A percentile compares a stretch with the other conserved stretches of the same genome.
phyloP scores from a whole-genome alignment of 2,888 invertebrate genomes.

The Rutpela maculata region DNA sequence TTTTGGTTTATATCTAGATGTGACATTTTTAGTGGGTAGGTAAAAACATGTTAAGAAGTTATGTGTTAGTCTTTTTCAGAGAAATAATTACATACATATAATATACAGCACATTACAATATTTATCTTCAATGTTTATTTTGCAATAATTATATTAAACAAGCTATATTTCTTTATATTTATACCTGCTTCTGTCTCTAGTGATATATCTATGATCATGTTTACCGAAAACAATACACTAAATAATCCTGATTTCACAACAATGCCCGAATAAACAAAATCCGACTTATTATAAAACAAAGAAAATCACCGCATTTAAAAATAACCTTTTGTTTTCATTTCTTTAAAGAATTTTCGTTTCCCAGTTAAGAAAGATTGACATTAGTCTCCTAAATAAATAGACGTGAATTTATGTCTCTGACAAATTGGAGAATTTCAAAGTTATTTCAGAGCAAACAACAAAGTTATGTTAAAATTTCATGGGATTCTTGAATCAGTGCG shows the following conservation, averaged over 20 bases:
- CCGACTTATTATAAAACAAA: slow-evolving; percentile 44
- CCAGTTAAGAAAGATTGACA: slow-evolving; percentile 60
- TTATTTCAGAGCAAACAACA: slow-evolving; percentile 56
- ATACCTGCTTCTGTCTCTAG: background rate
- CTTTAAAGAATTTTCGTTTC: slow-evolving; percentile 53
- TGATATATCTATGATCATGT: background rate
- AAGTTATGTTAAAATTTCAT: slow-evolving; percentile 52
- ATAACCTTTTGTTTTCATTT: slow-evolving; percentile 55
- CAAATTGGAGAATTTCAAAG: slow-evolving; percentile 60
- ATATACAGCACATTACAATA: no score
- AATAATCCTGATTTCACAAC: slow-evolving; percentile 40
- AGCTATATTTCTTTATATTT: background rate
- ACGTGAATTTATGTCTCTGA: slow-evolving; percentile 60
- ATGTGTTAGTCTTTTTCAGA: no score
- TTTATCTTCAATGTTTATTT: no score
- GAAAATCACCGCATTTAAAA: slow-evolving; percentile 54
- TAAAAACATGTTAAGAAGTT: no score
- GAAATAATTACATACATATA: no score
- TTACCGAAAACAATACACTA: slow-evolving; percentile 2
- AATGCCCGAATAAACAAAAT: slow-evolving; percentile 49
- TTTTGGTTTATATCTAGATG: no score
- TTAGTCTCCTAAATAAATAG: slow-evolving; percentile 61
- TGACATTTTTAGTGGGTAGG: no score
- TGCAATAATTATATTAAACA: background rate
- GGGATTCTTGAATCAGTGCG: slow-evolving; percentile 44